A percentile compares a stretch with the other conserved stretches of the same genome.
Evolutionary conservation across 2,888 invertebrate species (phyloP).

Genomic region (Gasteruption jaculator): DNA sequence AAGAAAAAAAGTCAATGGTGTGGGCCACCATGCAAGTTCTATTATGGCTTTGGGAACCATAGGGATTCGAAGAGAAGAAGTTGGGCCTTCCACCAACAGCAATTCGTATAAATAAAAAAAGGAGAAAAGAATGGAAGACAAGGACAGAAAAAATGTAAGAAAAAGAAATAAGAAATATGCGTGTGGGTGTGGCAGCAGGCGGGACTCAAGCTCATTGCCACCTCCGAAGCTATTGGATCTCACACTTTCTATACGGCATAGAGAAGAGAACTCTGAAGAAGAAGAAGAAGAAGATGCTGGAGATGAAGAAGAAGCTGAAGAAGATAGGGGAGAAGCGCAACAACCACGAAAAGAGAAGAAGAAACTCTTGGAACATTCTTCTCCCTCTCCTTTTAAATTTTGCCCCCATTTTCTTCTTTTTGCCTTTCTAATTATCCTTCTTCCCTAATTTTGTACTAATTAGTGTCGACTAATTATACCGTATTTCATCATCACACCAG

Average conservation of each 20-base stretch:
- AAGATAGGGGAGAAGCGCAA: too few species aligned
- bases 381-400: too few species aligned
- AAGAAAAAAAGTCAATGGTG: constrained; percentile 23
- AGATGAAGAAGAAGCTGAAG: too few species aligned
- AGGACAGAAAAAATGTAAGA: constrained; percentile 9
- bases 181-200: constrained; percentile 49
- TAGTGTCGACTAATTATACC: too few species aligned
- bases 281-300: too few species aligned
- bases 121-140: constrained; percentile 27
- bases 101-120: constrained; percentile 46
- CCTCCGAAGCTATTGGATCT: constrained; percentile 48
- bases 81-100: constrained; percentile 43
- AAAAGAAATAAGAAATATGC: constrained; percentile 30
- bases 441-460: too few species aligned
- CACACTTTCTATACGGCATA: constrained; percentile 39
- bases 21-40: constrained; percentile 43
- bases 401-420: too few species aligned
- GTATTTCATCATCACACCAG: too few species aligned
- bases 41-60: constrained; percentile 38
- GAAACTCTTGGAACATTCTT: too few species aligned
- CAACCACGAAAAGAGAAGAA: too few species aligned
- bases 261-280: too few species aligned
- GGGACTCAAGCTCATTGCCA: constrained; percentile 47
- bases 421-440: too few species aligned
- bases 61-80: constrained; percentile 37